These are phyloP conservation scores for Hippopotamyrus pictus DNA, from an alignment of 2,797 vertebrate genomes.

Conservation along the genomic window DNA sequence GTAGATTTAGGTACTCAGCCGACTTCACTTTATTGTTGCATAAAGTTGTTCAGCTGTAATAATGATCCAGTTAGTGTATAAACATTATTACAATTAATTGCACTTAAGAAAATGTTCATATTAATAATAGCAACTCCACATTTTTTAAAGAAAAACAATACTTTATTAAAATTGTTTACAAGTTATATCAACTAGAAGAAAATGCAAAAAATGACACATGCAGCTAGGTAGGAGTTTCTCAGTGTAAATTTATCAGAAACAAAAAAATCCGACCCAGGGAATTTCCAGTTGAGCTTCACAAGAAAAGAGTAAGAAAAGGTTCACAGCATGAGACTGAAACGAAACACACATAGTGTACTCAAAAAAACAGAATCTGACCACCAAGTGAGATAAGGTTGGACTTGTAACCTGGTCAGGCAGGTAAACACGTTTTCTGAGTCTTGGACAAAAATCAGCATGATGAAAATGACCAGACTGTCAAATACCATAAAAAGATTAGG, in stretches of 20 bases:
- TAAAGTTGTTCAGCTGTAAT: neutral
- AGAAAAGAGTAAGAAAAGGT: neutral
- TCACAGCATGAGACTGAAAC: neutral
- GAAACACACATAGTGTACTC: neutral
- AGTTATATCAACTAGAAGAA: neutral
- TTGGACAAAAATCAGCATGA: neutral
- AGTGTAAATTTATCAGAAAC: neutral
- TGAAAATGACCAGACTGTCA: neutral
- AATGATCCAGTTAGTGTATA: neutral
- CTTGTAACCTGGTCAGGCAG: neutral
- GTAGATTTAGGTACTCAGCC: neutral
- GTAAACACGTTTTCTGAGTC: neutral
- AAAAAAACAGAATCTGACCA: neutral
- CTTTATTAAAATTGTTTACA: constrained; percentile 10
- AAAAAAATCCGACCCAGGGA: neutral
- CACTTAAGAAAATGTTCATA: neutral
- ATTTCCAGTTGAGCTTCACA: neutral
- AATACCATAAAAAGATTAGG: neutral
- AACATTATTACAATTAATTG: neutral
- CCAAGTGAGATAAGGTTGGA: neutral
- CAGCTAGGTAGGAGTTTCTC: neutral
- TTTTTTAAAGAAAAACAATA: constrained; percentile 7
- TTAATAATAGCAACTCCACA: neutral
- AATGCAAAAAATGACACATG: neutral
- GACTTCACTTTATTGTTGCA: neutral